Evolutionary conservation across 2,113 vertebrate species (phyloP).

Genomic region (Cariama cristata): DNA sequence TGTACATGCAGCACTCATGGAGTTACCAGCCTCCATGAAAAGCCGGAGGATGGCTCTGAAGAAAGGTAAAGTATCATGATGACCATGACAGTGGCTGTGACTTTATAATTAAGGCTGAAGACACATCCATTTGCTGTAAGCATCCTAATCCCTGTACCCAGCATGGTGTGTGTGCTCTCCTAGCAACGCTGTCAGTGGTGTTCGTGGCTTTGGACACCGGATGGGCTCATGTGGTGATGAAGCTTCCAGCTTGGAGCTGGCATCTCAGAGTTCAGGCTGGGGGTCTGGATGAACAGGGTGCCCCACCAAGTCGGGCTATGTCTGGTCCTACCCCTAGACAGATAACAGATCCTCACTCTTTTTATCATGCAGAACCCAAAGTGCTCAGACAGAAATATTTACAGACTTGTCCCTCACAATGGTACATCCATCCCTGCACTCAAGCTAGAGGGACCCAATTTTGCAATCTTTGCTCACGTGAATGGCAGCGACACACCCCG

Average conservation of each 20-base stretch:
- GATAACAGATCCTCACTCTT: not conserved
- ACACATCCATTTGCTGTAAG: not conserved
- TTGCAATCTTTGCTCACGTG: not conserved
- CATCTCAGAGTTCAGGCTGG: not conserved
- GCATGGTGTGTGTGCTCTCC: not conserved
- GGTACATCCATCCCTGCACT: not conserved
- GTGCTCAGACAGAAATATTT: not conserved
- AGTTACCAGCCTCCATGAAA: not conserved
- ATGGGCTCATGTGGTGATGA: not conserved
- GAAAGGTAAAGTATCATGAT: not conserved
- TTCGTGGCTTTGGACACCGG: not conserved
- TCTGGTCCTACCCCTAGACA: not conserved
- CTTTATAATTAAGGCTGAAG: not conserved
- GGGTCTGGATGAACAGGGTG: not conserved
- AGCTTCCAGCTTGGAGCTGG: not conserved
- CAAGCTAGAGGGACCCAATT: not conserved
- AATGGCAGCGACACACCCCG: not conserved
- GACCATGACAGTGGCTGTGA: not conserved
- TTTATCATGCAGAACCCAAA: not conserved
- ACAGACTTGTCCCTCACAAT: rapidly evolving
- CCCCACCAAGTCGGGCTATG: not conserved
- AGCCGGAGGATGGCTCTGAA: not conserved
- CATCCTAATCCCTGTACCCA: not conserved
- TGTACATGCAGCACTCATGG: not conserved
- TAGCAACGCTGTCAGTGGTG: not conserved